Conservation (phyloP, 2,888 invertebrate genomes). For the Panopea generosa region DNA sequence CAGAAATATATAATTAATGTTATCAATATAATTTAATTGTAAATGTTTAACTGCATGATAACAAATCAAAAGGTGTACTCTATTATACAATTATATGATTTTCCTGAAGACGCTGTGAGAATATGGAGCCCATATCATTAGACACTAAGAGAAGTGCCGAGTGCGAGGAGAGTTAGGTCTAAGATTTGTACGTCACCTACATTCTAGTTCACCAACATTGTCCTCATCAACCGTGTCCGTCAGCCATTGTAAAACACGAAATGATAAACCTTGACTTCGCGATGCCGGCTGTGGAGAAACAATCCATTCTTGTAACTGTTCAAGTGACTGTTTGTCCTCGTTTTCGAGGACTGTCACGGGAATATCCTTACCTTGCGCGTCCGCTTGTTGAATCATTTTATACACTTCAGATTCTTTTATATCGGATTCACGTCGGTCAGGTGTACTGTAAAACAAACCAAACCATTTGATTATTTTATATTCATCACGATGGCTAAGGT, state of each 20-base stretch:
- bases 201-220: slow-evolving; percentile 48
- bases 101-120: too few relatives aligned
- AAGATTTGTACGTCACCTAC: slow-evolving; percentile 44
- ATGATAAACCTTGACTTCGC: slow-evolving; percentile 78
- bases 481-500: too few relatives aligned
- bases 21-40: too few relatives aligned
- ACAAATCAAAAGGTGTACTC: too few relatives aligned
- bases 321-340: slow-evolving; percentile 47
- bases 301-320: slow-evolving; percentile 14
- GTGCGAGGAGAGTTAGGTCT: too few relatives aligned
- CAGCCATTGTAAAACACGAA: slow-evolving; percentile 79
- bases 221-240: slow-evolving; percentile 74
- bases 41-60: too few relatives aligned
- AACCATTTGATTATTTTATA: too few relatives aligned
- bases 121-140: too few relatives aligned
- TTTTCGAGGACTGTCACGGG: slow-evolving; percentile 38
- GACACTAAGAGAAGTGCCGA: too few relatives aligned
- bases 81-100: too few relatives aligned
- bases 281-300: slow-evolving; percentile 43
- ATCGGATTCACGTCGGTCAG: slow-evolving; percentile 68
- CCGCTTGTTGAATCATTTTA: slow-evolving; percentile 81
- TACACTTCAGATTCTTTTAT: slow-evolving; percentile 79
- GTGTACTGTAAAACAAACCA: slow-evolving; percentile 51
- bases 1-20: too few relatives aligned
- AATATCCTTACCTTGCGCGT: slow-evolving; percentile 71